A percentile compares a stretch with the other conserved stretches of the same genome.
Conservation (phyloP, 2,113 vertebrate species). For the Mastomys natalensis region DNA sequence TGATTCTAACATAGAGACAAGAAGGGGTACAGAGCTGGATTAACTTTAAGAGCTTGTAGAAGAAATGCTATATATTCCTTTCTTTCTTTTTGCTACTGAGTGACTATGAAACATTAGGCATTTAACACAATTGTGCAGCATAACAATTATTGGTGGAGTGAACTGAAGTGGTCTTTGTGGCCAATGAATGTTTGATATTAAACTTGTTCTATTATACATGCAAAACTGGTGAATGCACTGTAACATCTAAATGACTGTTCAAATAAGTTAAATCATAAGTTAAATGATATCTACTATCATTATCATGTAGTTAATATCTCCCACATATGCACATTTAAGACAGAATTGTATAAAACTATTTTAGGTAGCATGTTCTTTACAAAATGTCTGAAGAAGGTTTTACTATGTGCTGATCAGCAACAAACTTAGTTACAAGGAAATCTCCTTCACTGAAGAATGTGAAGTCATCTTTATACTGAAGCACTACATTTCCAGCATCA, state of each 20-base stretch:
- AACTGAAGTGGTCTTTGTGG: neutral
- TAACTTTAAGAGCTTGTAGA: neutral
- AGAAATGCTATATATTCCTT: neutral
- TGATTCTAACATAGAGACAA: neutral
- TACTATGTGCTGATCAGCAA: conserved; percentile 56
- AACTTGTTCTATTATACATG: neutral
- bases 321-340: neutral
- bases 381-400: neutral
- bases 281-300: neutral
- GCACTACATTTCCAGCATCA: conserved; percentile 80
- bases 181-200: neutral
- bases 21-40: neutral
- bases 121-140: neutral
- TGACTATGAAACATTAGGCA: neutral
- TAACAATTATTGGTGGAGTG: neutral
- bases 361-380: neutral
- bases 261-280: neutral
- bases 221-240: neutral
- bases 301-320: neutral
- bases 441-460: conserved; percentile 70
- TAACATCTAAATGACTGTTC: neutral
- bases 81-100: neutral
- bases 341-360: neutral
- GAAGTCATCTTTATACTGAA: conserved; percentile 64
- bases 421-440: conserved; percentile 79